Evolutionary conservation across 2,113 vertebrate species (phyloP).

Genomic region (Thamnophis sirtalis): DNA sequence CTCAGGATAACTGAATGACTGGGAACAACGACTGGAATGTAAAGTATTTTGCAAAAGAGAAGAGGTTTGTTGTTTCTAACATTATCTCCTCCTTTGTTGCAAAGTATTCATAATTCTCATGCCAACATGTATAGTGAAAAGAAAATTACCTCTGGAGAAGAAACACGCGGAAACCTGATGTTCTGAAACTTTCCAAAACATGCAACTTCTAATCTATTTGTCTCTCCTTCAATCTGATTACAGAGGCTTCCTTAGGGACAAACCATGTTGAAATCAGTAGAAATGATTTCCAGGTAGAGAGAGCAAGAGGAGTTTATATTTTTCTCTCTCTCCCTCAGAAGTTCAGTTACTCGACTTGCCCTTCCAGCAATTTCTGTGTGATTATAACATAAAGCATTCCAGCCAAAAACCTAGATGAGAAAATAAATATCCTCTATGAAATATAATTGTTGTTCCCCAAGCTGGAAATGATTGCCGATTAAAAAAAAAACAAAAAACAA

Average conservation of each 20-base stretch:
- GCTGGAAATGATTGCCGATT: conserved; percentile 32
- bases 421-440: conserved; percentile 53
- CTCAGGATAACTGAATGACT: neutral
- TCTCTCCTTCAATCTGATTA: conserved; percentile 22
- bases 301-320: neutral
- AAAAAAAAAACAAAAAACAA: conserved; percentile 53
- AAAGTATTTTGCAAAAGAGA: neutral
- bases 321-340: neutral
- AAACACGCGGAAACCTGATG: neutral
- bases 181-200: neutral
- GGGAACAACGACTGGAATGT: neutral
- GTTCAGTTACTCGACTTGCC: conserved; percentile 34
- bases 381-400: conserved; percentile 46
- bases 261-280: neutral
- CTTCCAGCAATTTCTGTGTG: conserved; percentile 50
- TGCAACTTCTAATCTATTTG: neutral
- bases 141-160: neutral
- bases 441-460: conserved; percentile 43
- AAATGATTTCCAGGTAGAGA: neutral
- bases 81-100: neutral
- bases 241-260: neutral
- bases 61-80: neutral
- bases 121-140: neutral
- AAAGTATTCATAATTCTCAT: neutral
- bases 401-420: conserved; percentile 52